Conservation (phyloP, 2,888 invertebrate genomes). For the Mactromeris polynyma region DNA sequence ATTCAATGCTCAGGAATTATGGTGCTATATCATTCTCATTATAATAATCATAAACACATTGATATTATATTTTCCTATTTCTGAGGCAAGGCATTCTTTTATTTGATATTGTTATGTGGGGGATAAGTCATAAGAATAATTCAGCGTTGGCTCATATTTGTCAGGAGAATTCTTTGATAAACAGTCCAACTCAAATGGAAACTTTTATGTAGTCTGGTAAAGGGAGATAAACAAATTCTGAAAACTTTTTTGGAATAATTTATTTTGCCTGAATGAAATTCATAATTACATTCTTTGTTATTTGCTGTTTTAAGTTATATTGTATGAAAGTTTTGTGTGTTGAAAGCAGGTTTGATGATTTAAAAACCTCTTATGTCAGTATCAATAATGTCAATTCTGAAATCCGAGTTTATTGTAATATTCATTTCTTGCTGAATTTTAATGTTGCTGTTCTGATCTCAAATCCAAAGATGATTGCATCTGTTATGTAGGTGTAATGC, state of each 20-base stretch:
- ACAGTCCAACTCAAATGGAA: not conserved
- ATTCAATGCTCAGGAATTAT: not conserved
- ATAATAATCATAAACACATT: not conserved
- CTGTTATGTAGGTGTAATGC: not conserved
- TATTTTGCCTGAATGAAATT: not conserved
- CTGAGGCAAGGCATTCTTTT: not conserved
- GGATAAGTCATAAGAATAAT: not conserved
- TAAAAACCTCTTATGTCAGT: not conserved
- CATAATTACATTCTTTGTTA: not conserved
- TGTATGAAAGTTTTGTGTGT: not conserved
- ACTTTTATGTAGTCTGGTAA: not conserved
- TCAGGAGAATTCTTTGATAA: not conserved
- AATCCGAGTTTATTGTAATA: not conserved
- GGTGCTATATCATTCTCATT: not conserved
- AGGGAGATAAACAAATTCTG: not conserved
- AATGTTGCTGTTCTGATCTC: constrained; percentile 20
- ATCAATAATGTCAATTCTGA: not conserved
- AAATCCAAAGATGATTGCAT: constrained; percentile 29
- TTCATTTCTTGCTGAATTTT: not conserved
- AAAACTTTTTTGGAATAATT: not conserved
- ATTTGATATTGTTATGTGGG: not conserved
- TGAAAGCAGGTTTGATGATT: not conserved
- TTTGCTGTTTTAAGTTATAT: not conserved
- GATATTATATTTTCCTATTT: not conserved
- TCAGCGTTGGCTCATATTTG: not conserved